Evolutionary conservation across 1,140 invertebrate species (phyloP), one percentile per base, ranked within the genome.

Genomic region (Trichogramma pretiosum): DNA sequence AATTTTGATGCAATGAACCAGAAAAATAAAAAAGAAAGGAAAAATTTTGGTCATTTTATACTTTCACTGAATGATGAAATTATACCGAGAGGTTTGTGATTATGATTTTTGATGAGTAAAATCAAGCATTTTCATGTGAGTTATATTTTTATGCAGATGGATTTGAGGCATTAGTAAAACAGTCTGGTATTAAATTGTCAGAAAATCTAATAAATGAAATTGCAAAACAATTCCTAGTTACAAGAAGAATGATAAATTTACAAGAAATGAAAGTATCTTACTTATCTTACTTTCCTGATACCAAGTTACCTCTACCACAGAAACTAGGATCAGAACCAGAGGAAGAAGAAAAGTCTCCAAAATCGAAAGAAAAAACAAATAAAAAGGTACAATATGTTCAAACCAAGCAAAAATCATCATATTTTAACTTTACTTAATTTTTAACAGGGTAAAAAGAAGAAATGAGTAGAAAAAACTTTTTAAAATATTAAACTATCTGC

Each of bases 31-130:
- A 72, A 61, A 36, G 53, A 39, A 7, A 58, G 56, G 40, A 67
- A 53, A 52, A 61, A 74, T 46, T 75, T 75, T 54, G 72, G 71
- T 2, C 57, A 60, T 5, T 68, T 69, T 32, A 48, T 68, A 10
- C 24, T 64, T 13, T 56, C 56, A 0, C 49, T 68, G 51, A 56
- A 57, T 43, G 56, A 62, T 35, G 37, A 36, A 22, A 38, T 24
- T 3, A 53, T 62, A 41, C 8, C 40, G 2, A 56, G 30, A 62
- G 37, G 59, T 46, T 36, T 26, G 10, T 1, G 5, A 33, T 44
- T 26, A 26, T 35, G 5, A 21, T 53, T 44, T 44, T n/a, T n/a
- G n/a, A n/a, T n/a, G n/a, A n/a, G n/a, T n/a, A n/a, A n/a, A n/a
- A n/a, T n/a, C n/a, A n/a, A n/a, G n/a, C n/a, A n/a, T n/a, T n/a